Evolutionary conservation across 1,140 invertebrate genomes (phyloP).

Genomic region (Saccostrea glomerata): DNA sequence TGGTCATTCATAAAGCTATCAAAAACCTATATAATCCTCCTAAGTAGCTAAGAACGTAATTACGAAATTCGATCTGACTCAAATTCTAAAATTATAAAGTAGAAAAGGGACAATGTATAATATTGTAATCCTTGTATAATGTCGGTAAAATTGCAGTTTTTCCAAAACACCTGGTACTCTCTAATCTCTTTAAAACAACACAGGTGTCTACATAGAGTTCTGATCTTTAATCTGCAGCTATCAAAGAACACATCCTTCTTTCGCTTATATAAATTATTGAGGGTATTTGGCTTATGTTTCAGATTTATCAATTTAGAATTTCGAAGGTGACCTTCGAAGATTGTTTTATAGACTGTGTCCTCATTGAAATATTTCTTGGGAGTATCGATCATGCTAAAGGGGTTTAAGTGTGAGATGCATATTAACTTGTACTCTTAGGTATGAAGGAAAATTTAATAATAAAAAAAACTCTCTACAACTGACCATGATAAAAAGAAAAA

Average conservation of each 20-base stretch:
- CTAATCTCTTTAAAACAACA: slow-evolving; percentile 6
- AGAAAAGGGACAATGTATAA: slow-evolving; percentile 25
- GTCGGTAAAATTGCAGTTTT: slow-evolving; percentile 25
- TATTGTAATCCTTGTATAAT: slow-evolving; percentile 35
- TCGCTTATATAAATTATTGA: not conserved
- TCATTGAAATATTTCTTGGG: too few species aligned
- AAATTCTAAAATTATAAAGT: slow-evolving; percentile 20
- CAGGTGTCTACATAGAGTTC: not conserved
- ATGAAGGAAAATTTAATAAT: too few species aligned
- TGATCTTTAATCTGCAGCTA: slow-evolving; percentile 19
- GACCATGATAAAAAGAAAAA: not conserved
- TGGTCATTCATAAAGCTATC: slow-evolving; percentile 30
- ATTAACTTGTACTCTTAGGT: too few species aligned
- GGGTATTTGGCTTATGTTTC: slow-evolving; percentile 2
- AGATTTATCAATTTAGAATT: not conserved
- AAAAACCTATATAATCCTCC: not conserved
- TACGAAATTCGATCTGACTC: slow-evolving; percentile 18
- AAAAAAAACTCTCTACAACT: not conserved
- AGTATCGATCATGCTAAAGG: too few species aligned
- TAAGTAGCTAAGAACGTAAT: slow-evolving; percentile 31
- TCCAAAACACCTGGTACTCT: slow-evolving; percentile 4
- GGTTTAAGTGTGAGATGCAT: too few species aligned
- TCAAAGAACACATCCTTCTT: slow-evolving; percentile 2
- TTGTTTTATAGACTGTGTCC: not conserved
- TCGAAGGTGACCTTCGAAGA: not conserved